Evolutionary conservation across 1,140 invertebrate genomes (phyloP), one percentile per base, ranked within the genome.

Genomic region (Parasteatoda tepidariorum): DNA sequence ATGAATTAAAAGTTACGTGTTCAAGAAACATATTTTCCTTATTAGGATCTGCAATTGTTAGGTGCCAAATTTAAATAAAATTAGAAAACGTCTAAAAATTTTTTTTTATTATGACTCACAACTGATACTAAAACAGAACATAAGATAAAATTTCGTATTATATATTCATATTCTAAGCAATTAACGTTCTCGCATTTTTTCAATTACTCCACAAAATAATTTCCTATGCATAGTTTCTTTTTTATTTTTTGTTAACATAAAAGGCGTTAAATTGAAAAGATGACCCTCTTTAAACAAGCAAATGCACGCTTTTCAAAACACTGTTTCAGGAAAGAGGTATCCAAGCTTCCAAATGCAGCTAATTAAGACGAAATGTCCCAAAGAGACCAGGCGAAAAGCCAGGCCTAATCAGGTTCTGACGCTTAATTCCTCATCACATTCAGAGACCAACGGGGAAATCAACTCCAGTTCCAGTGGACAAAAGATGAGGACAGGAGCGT

Each of bases 381-480:
- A 30, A 24, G 75, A 68, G 76, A 67, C 62, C 34, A 48, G 61
- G 62, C 76, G 62, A 79, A 79, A 79, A 79, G 76, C 76, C 54
- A 79, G 76, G 64, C 71, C 78, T 82, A 82, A 82, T 82, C 66
- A 82, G 76, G 76, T 79, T 68, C 76, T 68, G 78, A 82, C 67
- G 78, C 78, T 82, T 82, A 82, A 82, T 82, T 82, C 78, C 78
- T 82, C 78, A 82, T 82, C 78, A 82, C 78, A 82, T 82, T 82
- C 66, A 70, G 66, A 57, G 48, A 68, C 76, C 76, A 79, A 79
- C 26, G 67, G 78, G 78, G 78, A 82, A 82, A 82, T 82, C 78
- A 82, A 82, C 78, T 70, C 66, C 30, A 59, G 59, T 76, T 64
- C 59, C 73, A 62, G 38, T 64, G 66, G 78, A 82, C 67, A 82